These are phyloP conservation scores for Paralichthys olivaceus DNA, from an alignment of 2,113 vertebrate species.

Conservation along the genomic window DNA sequence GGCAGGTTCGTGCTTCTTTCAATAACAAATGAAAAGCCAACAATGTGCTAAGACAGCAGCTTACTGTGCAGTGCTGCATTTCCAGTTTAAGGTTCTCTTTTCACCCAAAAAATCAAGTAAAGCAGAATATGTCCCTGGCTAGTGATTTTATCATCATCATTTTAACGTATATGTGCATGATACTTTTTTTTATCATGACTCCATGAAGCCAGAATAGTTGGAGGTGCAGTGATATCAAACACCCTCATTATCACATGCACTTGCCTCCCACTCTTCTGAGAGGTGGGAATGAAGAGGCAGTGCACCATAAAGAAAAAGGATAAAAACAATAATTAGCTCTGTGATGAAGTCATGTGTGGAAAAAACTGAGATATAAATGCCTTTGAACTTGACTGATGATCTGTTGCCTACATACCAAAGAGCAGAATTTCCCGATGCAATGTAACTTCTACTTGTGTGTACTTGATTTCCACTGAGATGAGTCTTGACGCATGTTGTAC, in stretches of 20 bases:
- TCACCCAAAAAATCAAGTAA: neutral
- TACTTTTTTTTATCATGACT: slow-evolving; percentile 8
- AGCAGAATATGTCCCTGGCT: neutral
- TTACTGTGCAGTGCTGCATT: neutral
- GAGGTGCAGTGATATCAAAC: slow-evolving; percentile 33
- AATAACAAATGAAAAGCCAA: slow-evolving; percentile 7
- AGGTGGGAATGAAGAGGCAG: slow-evolving; percentile 38
- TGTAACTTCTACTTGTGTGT: neutral
- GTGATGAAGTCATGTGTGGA: neutral
- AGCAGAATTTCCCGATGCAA: neutral
- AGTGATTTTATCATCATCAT: neutral
- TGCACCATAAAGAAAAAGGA: slow-evolving; percentile 15
- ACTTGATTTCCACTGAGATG: neutral
- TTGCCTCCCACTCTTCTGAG: slow-evolving; percentile 29
- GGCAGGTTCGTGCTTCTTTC: slow-evolving; percentile 7
- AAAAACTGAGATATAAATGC: neutral
- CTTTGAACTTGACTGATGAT: slow-evolving; percentile 7
- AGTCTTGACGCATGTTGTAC: neutral
- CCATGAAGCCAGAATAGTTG: slow-evolving; percentile 7
- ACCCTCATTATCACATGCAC: slow-evolving; percentile 24
- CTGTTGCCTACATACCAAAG: neutral
- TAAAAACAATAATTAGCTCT: slow-evolving; percentile 26
- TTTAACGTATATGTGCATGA: neutral
- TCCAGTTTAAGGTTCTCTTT: neutral
- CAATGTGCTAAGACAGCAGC: neutral